phyloP scores from a whole-genome alignment of 2,888 invertebrate species.

The Meloe dianella region DNA sequence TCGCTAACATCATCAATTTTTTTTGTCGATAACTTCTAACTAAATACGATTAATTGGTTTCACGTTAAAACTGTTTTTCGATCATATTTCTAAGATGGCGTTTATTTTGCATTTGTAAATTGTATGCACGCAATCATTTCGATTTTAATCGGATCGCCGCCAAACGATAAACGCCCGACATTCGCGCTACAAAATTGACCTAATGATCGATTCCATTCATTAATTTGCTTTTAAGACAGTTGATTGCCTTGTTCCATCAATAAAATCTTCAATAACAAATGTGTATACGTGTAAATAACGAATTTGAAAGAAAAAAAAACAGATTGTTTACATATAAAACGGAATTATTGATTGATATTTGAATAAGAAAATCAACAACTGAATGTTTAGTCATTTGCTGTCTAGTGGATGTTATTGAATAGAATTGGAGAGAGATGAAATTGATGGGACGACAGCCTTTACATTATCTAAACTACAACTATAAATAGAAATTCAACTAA shows the following conservation, averaged over 20 bases:
- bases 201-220: slow-evolving; percentile 5
- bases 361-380: not conserved
- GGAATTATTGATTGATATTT: not conserved
- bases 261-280: slow-evolving; percentile 3
- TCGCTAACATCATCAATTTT: slow-evolving; percentile 29
- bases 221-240: slow-evolving; percentile 7
- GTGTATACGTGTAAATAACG: slow-evolving; percentile 1
- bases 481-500: slow-evolving; percentile 2
- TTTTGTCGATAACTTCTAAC: no score
- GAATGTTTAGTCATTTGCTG: not conserved
- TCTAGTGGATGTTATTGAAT: not conserved
- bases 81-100: not conserved
- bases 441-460: slow-evolving; percentile 4
- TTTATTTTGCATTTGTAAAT: slow-evolving; percentile 3
- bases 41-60: no score
- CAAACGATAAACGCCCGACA: slow-evolving; percentile 8
- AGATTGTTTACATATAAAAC: not conserved
- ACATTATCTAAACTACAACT: not conserved
- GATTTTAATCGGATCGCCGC: slow-evolving; percentile 1
- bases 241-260: not conserved
- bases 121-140: slow-evolving; percentile 4
- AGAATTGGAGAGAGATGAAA: not conserved
- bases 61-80: no score
- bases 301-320: not conserved
- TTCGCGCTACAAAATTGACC: slow-evolving; percentile 2